phyloP scores from a whole-genome alignment of 2,113 vertebrate species.

The Calyptomena viridis region DNA sequence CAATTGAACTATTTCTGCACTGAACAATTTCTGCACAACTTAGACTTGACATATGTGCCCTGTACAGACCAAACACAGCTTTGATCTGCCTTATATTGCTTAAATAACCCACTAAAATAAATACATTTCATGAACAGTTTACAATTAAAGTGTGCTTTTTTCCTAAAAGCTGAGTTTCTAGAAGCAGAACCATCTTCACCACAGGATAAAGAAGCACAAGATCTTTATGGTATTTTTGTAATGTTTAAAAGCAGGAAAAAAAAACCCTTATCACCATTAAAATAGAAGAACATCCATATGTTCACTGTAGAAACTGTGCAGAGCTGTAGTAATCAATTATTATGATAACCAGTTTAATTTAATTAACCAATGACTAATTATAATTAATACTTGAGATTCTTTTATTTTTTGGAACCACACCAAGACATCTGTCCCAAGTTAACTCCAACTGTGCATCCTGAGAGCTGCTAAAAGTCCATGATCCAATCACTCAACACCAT shows the following conservation, averaged over 20 bases:
- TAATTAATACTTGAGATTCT: neutral
- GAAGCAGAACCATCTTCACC: neutral
- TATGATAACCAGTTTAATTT: neutral
- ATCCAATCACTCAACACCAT: neutral
- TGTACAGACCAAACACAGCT: neutral
- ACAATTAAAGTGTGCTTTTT: neutral
- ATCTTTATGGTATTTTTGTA: neutral
- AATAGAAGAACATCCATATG: neutral
- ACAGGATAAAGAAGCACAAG: neutral
- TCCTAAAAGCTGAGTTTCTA: neutral
- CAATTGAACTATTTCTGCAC: neutral
- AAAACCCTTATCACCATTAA: rapidly evolving
- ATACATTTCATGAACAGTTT: neutral
- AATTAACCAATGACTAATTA: neutral
- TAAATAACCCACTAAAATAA: neutral
- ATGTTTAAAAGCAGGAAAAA: neutral
- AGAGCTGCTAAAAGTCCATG: rapidly evolving
- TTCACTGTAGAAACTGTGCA: neutral
- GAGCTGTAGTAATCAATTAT: neutral
- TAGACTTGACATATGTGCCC: neutral
- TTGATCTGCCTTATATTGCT: neutral
- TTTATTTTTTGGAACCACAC: neutral
- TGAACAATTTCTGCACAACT: neutral
- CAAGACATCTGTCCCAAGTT: neutral
- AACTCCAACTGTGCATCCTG: neutral